phyloP scores from a whole-genome alignment of 2,797 vertebrate species.

The Anolis apletophallus region DNA sequence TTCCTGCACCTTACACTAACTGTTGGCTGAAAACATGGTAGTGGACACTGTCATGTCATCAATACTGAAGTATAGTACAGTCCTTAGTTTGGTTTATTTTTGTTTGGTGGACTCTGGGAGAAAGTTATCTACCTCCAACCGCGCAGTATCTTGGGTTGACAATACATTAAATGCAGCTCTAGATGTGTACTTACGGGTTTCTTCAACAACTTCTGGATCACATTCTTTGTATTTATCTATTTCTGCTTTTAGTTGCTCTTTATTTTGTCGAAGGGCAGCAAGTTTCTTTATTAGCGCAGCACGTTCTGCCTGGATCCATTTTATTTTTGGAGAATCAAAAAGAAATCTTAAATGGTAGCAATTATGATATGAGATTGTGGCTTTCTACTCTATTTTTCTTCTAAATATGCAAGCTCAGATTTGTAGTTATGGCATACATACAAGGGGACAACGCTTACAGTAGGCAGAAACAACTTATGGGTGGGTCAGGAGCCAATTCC shows the following conservation, averaged over 20 bases:
- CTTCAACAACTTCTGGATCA: conserved; percentile 91
- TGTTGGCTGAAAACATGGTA: not conserved
- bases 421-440: conserved; percentile 4
- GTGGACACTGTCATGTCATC: not conserved
- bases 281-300: conserved; percentile 83
- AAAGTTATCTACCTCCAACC: not conserved
- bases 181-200: conserved; percentile 88
- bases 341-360: not conserved
- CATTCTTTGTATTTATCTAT: conserved; percentile 93
- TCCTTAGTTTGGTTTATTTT: not conserved
- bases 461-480: too few species aligned
- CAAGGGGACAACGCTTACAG: not conserved
- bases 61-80: not conserved
- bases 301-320: conserved; percentile 84
- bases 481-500: too few species aligned
- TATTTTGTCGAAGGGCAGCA: conserved; percentile 80
- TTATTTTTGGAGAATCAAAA: conserved; percentile 34
- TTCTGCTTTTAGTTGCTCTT: conserved; percentile 82
- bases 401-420: not conserved
- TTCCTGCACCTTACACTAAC: not conserved
- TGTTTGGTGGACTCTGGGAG: not conserved
- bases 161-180: not conserved
- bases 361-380: not conserved
- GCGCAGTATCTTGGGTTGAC: not conserved
- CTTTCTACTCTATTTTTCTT: not conserved